Evolutionary conservation across 1,140 invertebrate genomes (phyloP), one percentile per base, ranked within the genome.

Genomic region (Microplitis mediator): DNA sequence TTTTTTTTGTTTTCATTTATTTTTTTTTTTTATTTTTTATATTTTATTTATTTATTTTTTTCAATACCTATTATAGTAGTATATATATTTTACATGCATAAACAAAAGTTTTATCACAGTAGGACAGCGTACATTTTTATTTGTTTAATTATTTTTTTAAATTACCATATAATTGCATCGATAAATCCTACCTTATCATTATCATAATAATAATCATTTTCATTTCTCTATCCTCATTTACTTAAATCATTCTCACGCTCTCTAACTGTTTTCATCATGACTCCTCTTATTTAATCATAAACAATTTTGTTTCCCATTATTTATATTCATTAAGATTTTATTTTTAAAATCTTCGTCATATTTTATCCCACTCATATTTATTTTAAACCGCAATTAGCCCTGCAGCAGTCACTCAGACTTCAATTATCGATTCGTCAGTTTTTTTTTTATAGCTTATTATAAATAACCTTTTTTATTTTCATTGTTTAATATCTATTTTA

Each of bases 81-180:
- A 70, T 70, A 80, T 84, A 84, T 84, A 84, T 79, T 85, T 82
- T 86, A 84, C 84, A 85, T 86, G 84, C 84, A 85, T 82, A 83
- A 86, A 85, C 79, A 85, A 84, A 86, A 86, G 78, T 84, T 84
- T 78, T 86, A 86, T 86, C 84, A 86, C 85, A 86, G 84, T 86
- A 83, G 83, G 83, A 85, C 82, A 86, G 84, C 85, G 82, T 85
- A 85, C 79, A 82, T 82, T 84, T 69, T 82, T 76, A 84, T 66
- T 65, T 56, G 32, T 65, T 31, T 66, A 16, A 31, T 35, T 63
- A 13, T 63, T 36, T 84, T 84, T 82, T 85, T 45, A 23, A 6
- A 83, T 81, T 83, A 79, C 81, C 80, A 82, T 83, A 82, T 74
- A 71, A 71, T 84, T 85, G 77, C 81, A 78, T 82, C 74, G 74